phyloP scores from a whole-genome alignment of 2,888 invertebrate genomes.

The Campoletis raptor region DNA sequence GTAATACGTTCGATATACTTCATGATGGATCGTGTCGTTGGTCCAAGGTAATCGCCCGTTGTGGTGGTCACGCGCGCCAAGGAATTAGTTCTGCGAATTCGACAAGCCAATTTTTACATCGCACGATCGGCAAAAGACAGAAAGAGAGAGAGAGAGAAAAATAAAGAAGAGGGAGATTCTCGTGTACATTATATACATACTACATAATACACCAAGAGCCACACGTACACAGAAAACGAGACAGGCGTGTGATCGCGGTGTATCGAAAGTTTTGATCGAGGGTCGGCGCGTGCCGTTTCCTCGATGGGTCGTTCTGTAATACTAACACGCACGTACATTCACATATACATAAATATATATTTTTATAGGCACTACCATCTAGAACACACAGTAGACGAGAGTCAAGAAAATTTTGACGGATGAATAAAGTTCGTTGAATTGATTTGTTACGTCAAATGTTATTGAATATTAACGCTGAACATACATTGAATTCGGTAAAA shows the following conservation, averaged over 20 bases:
- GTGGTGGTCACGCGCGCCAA: constrained; percentile 47
- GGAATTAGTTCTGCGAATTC: constrained; percentile 69
- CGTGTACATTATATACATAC: constrained; percentile 31
- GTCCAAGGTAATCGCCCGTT: constrained; percentile 55
- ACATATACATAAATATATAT: constrained; percentile 34
- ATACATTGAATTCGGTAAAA: background rate
- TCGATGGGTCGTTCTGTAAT: constrained; percentile 45
- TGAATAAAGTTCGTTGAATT: constrained; percentile 50
- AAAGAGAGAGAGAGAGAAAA: background rate
- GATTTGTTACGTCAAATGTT: constrained; percentile 55
- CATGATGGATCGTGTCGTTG: constrained; percentile 52
- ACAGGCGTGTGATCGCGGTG: constrained; percentile 66
- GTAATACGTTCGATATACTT: constrained; percentile 14
- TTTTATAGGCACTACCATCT: constrained; percentile 9
- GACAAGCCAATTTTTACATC: constrained; percentile 68
- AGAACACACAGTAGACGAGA: constrained; percentile 12
- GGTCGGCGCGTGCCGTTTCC: constrained; percentile 69
- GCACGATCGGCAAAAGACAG: constrained; percentile 22
- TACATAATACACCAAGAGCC: constrained; percentile 37
- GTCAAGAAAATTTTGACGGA: constrained; percentile 63
- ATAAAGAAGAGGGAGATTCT: constrained; percentile 7
- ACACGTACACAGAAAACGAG: constrained; percentile 53
- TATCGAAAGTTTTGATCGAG: constrained; percentile 69
- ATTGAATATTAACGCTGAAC: constrained; percentile 16
- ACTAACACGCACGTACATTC: background rate